phyloP scores from a whole-genome alignment of 2,113 vertebrate species.

The Scomber japonicus region DNA sequence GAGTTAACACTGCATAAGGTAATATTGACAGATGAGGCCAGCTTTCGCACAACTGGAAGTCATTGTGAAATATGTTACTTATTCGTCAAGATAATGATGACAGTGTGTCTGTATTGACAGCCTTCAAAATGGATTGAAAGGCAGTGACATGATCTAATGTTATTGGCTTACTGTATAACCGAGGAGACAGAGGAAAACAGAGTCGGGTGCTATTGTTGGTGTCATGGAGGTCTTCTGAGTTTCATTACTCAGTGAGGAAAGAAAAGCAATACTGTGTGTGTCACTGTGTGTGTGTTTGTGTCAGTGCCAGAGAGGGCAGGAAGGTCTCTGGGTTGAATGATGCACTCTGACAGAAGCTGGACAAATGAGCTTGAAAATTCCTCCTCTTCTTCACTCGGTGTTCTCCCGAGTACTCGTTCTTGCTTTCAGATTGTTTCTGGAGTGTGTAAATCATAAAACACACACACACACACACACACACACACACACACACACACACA shows the following conservation, averaged over 20 bases:
- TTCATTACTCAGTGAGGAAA: slow-evolving; percentile 64
- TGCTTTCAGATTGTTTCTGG: slow-evolving; percentile 22
- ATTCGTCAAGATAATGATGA: slow-evolving; percentile 43
- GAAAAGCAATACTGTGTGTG: slow-evolving; percentile 46
- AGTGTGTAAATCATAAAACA: slow-evolving; percentile 33
- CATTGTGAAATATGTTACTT: slow-evolving; percentile 23
- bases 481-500: neutral
- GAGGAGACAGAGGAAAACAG: neutral
- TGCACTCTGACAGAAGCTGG: slow-evolving; percentile 45
- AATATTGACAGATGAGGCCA: slow-evolving; percentile 49
- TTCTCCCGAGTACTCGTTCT: slow-evolving; percentile 12
- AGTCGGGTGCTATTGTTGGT: slow-evolving; percentile 22
- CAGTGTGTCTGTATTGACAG: slow-evolving; percentile 30
- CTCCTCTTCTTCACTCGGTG: neutral
- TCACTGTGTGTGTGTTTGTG: slow-evolving; percentile 38
- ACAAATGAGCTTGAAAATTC: slow-evolving; percentile 57
- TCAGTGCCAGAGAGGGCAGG: slow-evolving; percentile 21
- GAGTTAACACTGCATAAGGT: slow-evolving; percentile 13
- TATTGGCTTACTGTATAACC: neutral
- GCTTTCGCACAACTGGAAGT: slow-evolving; percentile 36
- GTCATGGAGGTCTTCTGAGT: slow-evolving; percentile 40
- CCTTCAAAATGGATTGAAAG: slow-evolving; percentile 40
- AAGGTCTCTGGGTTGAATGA: slow-evolving; percentile 50
- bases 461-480: neutral
- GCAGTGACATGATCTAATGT: slow-evolving; percentile 32